phyloP scores from a whole-genome alignment of 2,797 vertebrate species.

The Peromyscus attwateri region DNA sequence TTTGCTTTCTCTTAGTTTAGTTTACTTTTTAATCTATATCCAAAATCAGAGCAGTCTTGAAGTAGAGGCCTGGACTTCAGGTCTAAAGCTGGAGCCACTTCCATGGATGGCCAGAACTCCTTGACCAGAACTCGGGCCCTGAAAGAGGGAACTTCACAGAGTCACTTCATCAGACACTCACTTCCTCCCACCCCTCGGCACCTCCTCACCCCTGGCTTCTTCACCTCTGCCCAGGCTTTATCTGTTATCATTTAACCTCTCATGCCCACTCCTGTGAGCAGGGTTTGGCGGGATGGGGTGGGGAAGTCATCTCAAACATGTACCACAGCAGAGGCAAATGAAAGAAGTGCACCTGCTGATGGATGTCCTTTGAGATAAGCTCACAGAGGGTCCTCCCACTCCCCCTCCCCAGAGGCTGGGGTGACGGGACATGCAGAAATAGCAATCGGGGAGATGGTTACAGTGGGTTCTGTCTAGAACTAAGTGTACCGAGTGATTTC shows the following conservation, averaged over 20 bases:
- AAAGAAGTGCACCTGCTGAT: constrained; percentile 78
- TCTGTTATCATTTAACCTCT: constrained; percentile 66
- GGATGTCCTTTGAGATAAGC: constrained; percentile 75
- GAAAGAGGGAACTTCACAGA: constrained; percentile 70
- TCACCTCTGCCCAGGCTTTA: constrained; percentile 58
- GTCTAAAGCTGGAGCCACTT: constrained; percentile 70
- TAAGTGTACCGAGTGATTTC: not conserved
- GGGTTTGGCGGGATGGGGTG: constrained; percentile 53
- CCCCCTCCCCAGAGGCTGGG: not conserved
- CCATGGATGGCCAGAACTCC: constrained; percentile 55
- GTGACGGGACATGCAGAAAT: not conserved
- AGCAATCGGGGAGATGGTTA: no score
- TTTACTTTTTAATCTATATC: constrained; percentile 48
- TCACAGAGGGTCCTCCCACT: not conserved
- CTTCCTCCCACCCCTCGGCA: constrained; percentile 40
- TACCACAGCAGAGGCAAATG: constrained; percentile 77
- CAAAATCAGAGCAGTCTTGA: constrained; percentile 73
- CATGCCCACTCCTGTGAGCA: constrained; percentile 62
- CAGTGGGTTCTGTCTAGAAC: not conserved
- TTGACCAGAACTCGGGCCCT: constrained; percentile 74
- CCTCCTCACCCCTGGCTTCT: not conserved
- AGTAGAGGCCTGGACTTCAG: constrained; percentile 77
- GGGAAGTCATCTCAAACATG: constrained; percentile 73
- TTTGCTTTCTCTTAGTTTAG: not conserved
- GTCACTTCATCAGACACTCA: constrained; percentile 60